Evolutionary conservation across 2,113 vertebrate genomes (phyloP).

Genomic region (Phyllopteryx taeniolatus): DNA sequence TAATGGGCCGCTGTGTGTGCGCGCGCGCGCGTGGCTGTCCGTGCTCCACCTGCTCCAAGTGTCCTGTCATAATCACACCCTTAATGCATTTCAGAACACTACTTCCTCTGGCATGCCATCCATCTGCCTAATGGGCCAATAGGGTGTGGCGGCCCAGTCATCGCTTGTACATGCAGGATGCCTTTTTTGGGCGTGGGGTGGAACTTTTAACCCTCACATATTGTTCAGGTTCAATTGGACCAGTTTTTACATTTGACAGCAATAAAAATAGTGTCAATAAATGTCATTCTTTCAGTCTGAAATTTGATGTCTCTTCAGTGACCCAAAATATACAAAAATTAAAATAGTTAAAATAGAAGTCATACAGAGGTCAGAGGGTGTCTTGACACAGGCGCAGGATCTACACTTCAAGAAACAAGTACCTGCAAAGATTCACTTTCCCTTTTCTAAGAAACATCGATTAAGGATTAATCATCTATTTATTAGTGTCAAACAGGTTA

Average conservation of each 20-base stretch:
- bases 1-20: slow-evolving; percentile 5
- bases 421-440: too few species aligned
- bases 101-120: slow-evolving; percentile 59
- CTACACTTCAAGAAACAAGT: too few species aligned
- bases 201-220: neutral
- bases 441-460: neutral
- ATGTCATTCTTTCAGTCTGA: neutral
- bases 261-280: neutral
- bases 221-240: slow-evolving; percentile 1
- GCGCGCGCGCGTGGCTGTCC: neutral
- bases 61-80: slow-evolving; percentile 58
- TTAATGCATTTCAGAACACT: slow-evolving; percentile 65
- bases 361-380: too few species aligned
- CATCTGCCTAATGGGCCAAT: slow-evolving; percentile 65
- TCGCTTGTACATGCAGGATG: slow-evolving; percentile 39
- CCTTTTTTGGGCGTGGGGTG: slow-evolving; percentile 9
- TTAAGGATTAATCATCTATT: neutral
- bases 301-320: neutral
- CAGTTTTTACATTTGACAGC: neutral
- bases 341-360: neutral
- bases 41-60: slow-evolving; percentile 26
- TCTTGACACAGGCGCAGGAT: too few species aligned
- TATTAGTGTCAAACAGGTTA: too few species aligned
- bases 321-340: neutral
- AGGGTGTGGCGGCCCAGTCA: slow-evolving; percentile 52